Percentiles rank a stretch among this genome's conserved stretches.
phyloP scores from a whole-genome alignment of 2,113 vertebrate species.

The Crotalus tigris region DNA sequence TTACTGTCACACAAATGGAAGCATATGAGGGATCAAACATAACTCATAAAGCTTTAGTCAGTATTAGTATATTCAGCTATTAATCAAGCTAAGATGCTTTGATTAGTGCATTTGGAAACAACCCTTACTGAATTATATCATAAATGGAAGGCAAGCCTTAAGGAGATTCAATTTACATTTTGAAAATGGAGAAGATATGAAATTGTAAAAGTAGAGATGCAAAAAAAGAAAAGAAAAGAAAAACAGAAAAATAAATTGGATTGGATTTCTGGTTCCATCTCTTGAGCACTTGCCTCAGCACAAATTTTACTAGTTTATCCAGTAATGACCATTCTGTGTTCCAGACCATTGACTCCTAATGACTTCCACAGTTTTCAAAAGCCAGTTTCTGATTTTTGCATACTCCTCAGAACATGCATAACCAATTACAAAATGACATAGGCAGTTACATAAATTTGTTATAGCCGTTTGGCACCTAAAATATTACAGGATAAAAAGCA shows the following conservation, averaged over 20 bases:
- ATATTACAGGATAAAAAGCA: background rate
- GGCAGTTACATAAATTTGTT: background rate
- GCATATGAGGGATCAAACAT: background rate
- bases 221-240: background rate
- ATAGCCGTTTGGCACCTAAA: background rate
- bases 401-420: background rate
- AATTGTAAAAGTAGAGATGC: background rate
- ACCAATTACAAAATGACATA: background rate
- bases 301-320: background rate
- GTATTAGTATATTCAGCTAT: background rate
- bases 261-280: background rate
- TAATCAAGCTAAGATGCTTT: background rate
- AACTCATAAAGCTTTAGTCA: background rate
- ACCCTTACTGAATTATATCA: background rate
- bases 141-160: background rate
- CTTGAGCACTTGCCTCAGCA: background rate
- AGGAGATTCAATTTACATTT: background rate
- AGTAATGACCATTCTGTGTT: background rate
- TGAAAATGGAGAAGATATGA: background rate
- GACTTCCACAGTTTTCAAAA: background rate
- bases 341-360: background rate
- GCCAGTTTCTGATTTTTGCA: background rate
- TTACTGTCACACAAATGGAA: background rate
- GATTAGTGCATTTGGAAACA: background rate
- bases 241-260: background rate